A percentile compares a stretch with the other conserved stretches of the same genome.
phyloP scores from a whole-genome alignment of 2,888 invertebrate species.

The Pherbina coryleti region DNA sequence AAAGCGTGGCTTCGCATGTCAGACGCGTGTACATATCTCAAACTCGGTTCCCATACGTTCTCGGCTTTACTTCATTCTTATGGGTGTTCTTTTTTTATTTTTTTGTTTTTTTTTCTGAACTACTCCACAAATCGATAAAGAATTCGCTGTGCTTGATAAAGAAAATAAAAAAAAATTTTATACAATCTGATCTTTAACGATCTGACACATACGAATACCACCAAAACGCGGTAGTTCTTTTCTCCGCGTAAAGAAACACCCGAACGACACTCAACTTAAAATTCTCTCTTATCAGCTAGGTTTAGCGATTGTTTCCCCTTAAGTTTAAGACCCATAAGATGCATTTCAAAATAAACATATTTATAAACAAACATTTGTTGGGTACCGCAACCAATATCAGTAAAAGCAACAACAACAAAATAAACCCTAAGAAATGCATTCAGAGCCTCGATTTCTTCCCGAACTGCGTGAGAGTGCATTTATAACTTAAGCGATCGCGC shows the following conservation, averaged over 20 bases:
- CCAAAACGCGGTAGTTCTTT: not conserved
- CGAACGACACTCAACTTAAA: not conserved
- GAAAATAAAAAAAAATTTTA: not conserved
- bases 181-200: conserved; percentile 26
- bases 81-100: not conserved
- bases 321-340: not conserved
- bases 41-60: conserved; percentile 21
- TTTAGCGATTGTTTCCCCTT: conserved; percentile 5
- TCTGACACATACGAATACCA: conserved; percentile 18
- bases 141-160: not conserved
- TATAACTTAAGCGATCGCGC: not conserved
- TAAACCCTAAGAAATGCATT: not conserved
- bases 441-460: not conserved
- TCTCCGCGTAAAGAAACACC: not conserved
- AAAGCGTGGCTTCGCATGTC: conserved; percentile 31
- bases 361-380: conserved; percentile 36
- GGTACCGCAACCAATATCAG: not conserved
- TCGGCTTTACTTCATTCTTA: not conserved
- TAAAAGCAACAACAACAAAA: not conserved
- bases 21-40: conserved; percentile 21
- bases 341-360: conserved; percentile 35
- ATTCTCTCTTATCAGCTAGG: conserved; percentile 21
- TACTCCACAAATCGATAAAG: conserved; percentile 6
- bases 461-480: conserved; percentile 21
- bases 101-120: not conserved